Base-by-base conservation (phyloP, 2,113 vertebrate species). In the Ciconia stormi region DNA sequence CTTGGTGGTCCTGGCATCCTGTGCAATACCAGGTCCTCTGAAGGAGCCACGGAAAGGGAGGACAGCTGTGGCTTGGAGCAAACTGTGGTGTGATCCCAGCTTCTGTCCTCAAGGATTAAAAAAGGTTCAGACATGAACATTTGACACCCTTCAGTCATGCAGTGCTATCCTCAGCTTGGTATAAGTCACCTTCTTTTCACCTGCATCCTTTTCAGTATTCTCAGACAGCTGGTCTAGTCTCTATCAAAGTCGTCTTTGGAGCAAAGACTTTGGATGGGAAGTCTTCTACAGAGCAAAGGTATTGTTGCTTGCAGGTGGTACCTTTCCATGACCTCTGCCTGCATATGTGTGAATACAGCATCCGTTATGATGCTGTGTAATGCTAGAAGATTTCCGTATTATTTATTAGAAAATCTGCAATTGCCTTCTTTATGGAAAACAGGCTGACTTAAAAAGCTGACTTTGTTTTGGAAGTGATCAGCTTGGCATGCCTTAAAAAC, bases 81-180 rank as follows among this genome's bases (percentile, higher is more conserved):
- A 77, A 59, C 16, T 22, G n/a, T 62, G n/a, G 10, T 80, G 26
- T 59, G 44, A 80, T 34, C 47, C n/a, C 71, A 80, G 3, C 32
- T 58, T 53, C 19, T 40, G 20, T 40, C 50, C 71, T 81, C 32
- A 16, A 32, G 13, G 47, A 67, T 40, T 74, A 29, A 42, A 89
- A 55, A 50, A 0, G 0, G 16, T 42, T 70, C 40, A 79, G 66
- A 38, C 1, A 0, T 1, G 12, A 70, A 52, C 21, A 47, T 32
- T 81, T 62, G 62, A 32, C 13, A 36, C 17, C 15, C 15, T 53
- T 32, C 72, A 66, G 27, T 49, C 44, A 27, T 7, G 16, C 25
- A 61, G 38, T 47, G 58, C 10, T 55, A 6, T 32, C 69, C 46
- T 21, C 27, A 58, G 16, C 32, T 71, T 77, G 36, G 3, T 59